Evolutionary conservation across 2,888 invertebrate species (phyloP).

Genomic region (Cylindroiulus punctatus): DNA sequence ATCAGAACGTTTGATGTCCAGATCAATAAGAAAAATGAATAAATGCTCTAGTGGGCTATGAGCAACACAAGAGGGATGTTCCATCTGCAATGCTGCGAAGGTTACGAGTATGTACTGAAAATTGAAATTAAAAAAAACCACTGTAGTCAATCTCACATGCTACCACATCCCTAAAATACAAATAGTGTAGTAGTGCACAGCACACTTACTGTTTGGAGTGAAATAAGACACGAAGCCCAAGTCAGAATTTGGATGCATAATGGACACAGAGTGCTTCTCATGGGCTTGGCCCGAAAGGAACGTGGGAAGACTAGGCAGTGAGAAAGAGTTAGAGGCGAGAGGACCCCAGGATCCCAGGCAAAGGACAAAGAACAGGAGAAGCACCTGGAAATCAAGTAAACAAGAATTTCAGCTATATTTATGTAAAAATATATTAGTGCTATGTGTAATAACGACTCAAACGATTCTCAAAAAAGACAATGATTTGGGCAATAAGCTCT

Average conservation of each 20-base stretch:
- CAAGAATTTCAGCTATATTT: neutral
- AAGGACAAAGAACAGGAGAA: conserved; percentile 56
- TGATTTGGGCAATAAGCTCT: no score
- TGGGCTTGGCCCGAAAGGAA: conserved; percentile 56
- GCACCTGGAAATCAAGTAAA: conserved; percentile 53
- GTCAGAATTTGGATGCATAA: conserved; percentile 16
- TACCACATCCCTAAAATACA: neutral
- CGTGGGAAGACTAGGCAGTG: conserved; percentile 57
- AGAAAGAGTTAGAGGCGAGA: conserved; percentile 53
- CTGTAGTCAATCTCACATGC: neutral
- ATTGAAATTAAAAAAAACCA: neutral
- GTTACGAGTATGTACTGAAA: conserved; percentile 1
- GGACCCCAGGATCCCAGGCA: conserved; percentile 57
- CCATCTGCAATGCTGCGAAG: conserved; percentile 24
- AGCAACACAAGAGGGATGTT: neutral
- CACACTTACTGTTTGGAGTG: conserved; percentile 34
- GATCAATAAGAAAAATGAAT: neutral
- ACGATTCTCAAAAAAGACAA: no score
- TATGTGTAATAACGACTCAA: neutral
- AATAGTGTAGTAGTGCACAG: neutral
- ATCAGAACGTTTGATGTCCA: neutral
- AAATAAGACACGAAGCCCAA: neutral
- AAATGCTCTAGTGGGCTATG: neutral
- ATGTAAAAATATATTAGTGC: neutral
- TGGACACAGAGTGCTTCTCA: conserved; percentile 52